A percentile compares a stretch with the other conserved stretches of the same genome.
These are phyloP conservation scores for Zosterops japonicus DNA, from an alignment of 2,113 vertebrate species.

Conservation along the genomic window DNA sequence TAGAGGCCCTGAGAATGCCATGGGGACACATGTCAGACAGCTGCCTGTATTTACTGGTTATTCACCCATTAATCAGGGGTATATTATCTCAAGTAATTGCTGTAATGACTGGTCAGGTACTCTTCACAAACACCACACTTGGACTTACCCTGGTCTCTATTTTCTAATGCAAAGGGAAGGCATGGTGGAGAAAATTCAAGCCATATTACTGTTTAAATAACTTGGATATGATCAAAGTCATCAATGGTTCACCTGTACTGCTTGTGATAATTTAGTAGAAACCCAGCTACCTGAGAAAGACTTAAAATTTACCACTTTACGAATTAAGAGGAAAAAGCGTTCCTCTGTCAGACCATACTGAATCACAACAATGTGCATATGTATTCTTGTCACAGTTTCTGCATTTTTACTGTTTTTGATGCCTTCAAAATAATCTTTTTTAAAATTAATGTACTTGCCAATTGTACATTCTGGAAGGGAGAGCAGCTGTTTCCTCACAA, in stretches of 20 bases:
- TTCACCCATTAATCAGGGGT: background rate
- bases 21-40: background rate
- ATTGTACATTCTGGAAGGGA: constrained; percentile 24
- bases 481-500: constrained; percentile 55
- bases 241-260: background rate
- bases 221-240: background rate
- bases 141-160: background rate
- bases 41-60: background rate
- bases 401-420: constrained; percentile 9
- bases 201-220: background rate
- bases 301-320: background rate
- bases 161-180: background rate
- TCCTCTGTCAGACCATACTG: background rate
- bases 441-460: constrained; percentile 34
- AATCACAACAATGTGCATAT: background rate
- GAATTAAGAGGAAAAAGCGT: background rate
- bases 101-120: rapidly evolving
- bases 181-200: background rate
- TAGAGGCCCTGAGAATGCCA: background rate
- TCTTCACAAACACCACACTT: background rate
- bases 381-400: constrained; percentile 23
- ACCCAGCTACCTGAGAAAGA: background rate
- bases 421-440: constrained; percentile 34
- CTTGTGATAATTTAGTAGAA: background rate
- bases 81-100: background rate